Conservation (phyloP, 2,888 invertebrate genomes). For the Noctua comes region DNA sequence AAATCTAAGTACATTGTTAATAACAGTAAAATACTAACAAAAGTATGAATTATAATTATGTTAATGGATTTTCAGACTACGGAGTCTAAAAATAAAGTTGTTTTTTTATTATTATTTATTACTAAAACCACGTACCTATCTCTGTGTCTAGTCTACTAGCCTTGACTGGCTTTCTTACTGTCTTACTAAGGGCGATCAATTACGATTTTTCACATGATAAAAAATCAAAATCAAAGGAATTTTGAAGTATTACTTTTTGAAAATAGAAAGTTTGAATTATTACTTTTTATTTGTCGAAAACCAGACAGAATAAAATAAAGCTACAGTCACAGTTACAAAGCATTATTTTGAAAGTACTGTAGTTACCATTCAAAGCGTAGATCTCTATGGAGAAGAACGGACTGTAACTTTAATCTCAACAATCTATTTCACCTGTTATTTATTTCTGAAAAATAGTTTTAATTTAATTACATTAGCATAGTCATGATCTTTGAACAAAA, state of each 20-base stretch:
- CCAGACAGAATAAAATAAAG: background rate
- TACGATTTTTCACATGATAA: background rate
- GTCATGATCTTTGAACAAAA: conserved; percentile 17
- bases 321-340: background rate
- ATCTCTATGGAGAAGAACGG: background rate
- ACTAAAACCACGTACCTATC: background rate
- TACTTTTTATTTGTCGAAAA: background rate
- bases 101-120: too few relatives aligned
- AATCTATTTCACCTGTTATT: background rate
- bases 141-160: background rate
- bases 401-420: background rate
- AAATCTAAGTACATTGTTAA: too few relatives aligned
- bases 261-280: too few relatives aligned
- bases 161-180: background rate
- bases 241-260: too few relatives aligned
- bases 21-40: too few relatives aligned
- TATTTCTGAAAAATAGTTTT: background rate
- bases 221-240: background rate
- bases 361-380: background rate
- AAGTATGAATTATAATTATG: too few relatives aligned
- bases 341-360: background rate
- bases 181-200: background rate
- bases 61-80: too few relatives aligned
- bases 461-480: conserved; percentile 26
- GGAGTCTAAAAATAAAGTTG: too few relatives aligned